Conservation (phyloP, 2,888 invertebrate genomes). For the Bursaphelenchus okinawaensis region DNA sequence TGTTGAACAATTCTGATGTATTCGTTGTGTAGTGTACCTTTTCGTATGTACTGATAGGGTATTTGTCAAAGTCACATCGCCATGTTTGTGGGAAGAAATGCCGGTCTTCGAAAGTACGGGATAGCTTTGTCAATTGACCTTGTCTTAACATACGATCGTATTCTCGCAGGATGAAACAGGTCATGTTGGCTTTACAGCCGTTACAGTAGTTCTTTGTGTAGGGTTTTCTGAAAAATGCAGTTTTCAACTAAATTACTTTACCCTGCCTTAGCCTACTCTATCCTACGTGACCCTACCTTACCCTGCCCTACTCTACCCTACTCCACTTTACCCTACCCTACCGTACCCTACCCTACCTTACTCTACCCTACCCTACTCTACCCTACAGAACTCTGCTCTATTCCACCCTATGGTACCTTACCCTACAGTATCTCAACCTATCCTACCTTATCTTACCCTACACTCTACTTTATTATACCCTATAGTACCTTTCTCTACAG, state of each 20-base stretch:
- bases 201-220: slow-evolving; percentile 35
- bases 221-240: slow-evolving; percentile 20
- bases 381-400: no score
- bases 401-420: no score
- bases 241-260: no score
- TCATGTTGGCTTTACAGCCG: slow-evolving; percentile 48
- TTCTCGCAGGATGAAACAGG: slow-evolving; percentile 48
- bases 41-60: slow-evolving; percentile 39
- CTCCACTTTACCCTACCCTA: no score
- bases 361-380: no score
- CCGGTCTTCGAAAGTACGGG: slow-evolving; percentile 41
- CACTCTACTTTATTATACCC: no score
- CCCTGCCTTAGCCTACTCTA: no score
- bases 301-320: no score
- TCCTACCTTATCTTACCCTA: no score
- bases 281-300: no score
- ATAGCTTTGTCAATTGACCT: slow-evolving; percentile 21
- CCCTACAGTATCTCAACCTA: no score
- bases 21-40: slow-evolving; percentile 34
- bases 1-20: slow-evolving; percentile 23
- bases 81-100: slow-evolving; percentile 52
- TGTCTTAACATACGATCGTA: slow-evolving; percentile 40
- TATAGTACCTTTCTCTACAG: no score
- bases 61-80: slow-evolving; percentile 39
- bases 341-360: background rate